These are phyloP conservation scores for Montipora efflorescens DNA, from an alignment of 64 coral and sea anemone species.

Conservation along the genomic window DNA sequence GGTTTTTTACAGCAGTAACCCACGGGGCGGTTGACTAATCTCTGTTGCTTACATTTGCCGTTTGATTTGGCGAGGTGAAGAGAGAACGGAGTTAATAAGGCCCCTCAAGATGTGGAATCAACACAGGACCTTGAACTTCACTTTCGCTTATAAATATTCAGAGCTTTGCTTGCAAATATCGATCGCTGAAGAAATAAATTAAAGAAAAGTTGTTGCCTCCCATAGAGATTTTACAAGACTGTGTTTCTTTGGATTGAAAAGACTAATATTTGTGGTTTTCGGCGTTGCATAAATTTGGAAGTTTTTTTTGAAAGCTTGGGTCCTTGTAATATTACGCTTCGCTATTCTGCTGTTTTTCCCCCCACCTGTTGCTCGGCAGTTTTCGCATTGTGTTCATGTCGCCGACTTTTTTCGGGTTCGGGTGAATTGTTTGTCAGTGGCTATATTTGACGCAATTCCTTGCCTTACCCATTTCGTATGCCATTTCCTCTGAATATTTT, in stretches of 20 bases:
- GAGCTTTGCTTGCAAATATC: slow-evolving; percentile 21
- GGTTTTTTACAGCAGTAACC: not conserved
- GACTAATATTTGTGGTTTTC: slow-evolving; percentile 52
- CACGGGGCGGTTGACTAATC: not conserved
- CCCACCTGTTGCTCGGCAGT: slow-evolving; percentile 52
- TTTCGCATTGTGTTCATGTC: slow-evolving; percentile 46
- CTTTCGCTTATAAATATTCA: slow-evolving; percentile 35
- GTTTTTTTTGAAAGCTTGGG: slow-evolving; percentile 7
- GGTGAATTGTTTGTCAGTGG: not conserved
- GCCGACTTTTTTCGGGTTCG: not conserved
- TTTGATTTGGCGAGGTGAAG: not conserved
- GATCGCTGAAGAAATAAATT: slow-evolving; percentile 13
- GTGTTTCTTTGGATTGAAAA: slow-evolving; percentile 20
- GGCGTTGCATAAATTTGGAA: slow-evolving; percentile 24
- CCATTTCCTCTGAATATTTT: not conserved
- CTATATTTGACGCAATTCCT: not conserved
- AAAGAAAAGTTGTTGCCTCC: slow-evolving; percentile 31
- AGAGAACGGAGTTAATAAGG: not conserved
- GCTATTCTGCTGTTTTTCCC: not conserved
- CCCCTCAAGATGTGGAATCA: not conserved
- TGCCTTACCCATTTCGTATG: not conserved
- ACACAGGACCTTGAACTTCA: slow-evolving; percentile 15
- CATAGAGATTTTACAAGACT: slow-evolving; percentile 11
- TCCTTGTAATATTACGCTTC: not conserved
- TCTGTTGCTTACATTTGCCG: slow-evolving; percentile 37